phyloP scores from a whole-genome alignment of 2,888 invertebrate genomes.

The Amitus sp. region DNA sequence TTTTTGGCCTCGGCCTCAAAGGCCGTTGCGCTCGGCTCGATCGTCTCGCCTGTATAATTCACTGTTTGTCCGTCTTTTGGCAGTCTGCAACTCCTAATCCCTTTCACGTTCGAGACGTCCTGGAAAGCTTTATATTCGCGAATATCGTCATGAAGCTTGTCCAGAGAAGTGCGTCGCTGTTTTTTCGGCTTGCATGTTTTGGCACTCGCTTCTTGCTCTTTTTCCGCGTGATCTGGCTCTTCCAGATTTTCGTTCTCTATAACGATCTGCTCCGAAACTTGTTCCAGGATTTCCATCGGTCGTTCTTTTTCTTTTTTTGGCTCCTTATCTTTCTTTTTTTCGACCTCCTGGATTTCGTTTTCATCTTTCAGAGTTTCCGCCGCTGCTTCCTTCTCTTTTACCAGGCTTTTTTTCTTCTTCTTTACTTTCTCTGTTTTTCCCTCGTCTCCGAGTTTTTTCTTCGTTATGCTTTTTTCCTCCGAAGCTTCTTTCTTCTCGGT shows the following conservation, averaged over 20 bases:
- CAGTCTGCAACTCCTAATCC: constrained; percentile 74
- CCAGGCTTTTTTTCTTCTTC: constrained; percentile 19
- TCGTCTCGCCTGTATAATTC: constrained; percentile 9
- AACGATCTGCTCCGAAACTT: constrained; percentile 18
- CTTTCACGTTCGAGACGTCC: constrained; percentile 73
- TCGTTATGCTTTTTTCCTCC: neutral
- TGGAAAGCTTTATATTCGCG: constrained; percentile 77
- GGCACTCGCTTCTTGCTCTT: constrained; percentile 6
- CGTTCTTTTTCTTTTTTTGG: constrained; percentile 21
- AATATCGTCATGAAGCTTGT: constrained; percentile 75
- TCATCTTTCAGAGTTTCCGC: constrained; percentile 18
- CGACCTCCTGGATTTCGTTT: constrained; percentile 15
- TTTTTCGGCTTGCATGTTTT: constrained; percentile 42
- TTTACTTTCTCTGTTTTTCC: constrained; percentile 8
- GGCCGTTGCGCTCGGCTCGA: constrained; percentile 16
- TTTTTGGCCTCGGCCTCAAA: constrained; percentile 26
- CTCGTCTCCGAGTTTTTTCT: neutral
- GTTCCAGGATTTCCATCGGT: constrained; percentile 18
- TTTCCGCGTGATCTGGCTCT: too few relatives aligned
- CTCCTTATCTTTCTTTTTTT: constrained; percentile 19
- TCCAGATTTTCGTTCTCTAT: constrained; percentile 27
- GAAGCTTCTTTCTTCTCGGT: constrained; percentile 5
- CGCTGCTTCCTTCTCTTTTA: constrained; percentile 16
- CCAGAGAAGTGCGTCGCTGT: constrained; percentile 68
- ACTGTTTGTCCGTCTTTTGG: constrained; percentile 66